A percentile compares a stretch with the other conserved stretches of the same genome.
phyloP scores from a whole-genome alignment of 2,797 vertebrate genomes.

The Ctenopoma kingsleyae region DNA sequence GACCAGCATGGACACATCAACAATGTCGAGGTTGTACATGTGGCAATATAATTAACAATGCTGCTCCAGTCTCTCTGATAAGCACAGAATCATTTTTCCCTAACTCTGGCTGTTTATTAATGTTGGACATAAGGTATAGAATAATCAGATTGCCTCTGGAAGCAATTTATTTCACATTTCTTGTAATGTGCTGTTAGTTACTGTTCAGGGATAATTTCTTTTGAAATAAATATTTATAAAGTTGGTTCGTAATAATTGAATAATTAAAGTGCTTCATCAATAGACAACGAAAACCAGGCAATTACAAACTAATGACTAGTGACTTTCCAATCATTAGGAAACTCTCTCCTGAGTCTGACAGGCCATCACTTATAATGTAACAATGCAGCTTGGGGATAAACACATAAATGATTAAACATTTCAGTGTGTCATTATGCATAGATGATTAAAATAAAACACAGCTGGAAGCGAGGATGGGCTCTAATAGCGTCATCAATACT shows the following conservation, averaged over 20 bases:
- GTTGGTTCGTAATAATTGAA: constrained; percentile 14
- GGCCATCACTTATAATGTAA: constrained; percentile 7
- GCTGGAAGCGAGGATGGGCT: neutral
- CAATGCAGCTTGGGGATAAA: constrained; percentile 1
- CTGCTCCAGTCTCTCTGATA: too few species aligned
- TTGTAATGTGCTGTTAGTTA: neutral
- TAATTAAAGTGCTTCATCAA: constrained; percentile 31
- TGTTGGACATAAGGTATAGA: neutral
- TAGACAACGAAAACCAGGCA: constrained; percentile 15
- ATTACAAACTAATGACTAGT: constrained; percentile 27
- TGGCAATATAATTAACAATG: neutral
- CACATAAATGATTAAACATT: constrained; percentile 11
- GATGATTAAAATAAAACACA: constrained; percentile 10
- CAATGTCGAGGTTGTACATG: constrained; percentile 1
- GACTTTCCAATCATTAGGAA: constrained; percentile 22
- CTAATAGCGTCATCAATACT: constrained; percentile 25
- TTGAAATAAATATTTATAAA: constrained; percentile 22
- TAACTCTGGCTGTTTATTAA: neutral
- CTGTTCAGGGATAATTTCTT: constrained; percentile 6
- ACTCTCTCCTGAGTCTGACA: constrained; percentile 5
- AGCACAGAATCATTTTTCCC: too few species aligned
- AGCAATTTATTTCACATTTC: neutral
- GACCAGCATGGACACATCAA: constrained; percentile 9
- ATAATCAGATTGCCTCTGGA: neutral
- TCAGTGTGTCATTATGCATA: constrained; percentile 4